phyloP scores from a whole-genome alignment of 1,140 invertebrate genomes.

The Hypsibius dujardini region DNA sequence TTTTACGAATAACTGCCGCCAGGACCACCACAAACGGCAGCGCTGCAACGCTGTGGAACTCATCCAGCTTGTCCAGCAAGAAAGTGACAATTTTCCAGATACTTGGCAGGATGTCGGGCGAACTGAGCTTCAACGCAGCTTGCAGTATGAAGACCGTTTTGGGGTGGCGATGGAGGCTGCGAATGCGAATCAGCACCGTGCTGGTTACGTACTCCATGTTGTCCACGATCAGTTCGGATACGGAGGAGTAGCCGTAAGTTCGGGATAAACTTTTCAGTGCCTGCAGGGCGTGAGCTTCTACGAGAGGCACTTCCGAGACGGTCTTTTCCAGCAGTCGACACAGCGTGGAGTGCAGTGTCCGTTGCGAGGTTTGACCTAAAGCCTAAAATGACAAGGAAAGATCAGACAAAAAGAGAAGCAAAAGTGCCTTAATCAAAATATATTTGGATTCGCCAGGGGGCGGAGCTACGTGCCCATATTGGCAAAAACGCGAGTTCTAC shows the following conservation, averaged over 20 bases:
- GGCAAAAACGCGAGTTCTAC: too few relatives aligned
- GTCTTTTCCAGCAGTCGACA: constrained; percentile 1
- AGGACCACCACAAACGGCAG: not conserved
- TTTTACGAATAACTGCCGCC: not conserved
- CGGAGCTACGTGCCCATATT: too few relatives aligned
- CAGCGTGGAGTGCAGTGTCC: not conserved
- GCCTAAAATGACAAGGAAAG: not conserved
- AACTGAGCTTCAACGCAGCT: not conserved
- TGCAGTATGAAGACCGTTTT: not conserved
- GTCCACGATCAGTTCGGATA: not conserved
- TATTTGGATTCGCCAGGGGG: too few relatives aligned
- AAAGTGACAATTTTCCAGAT: not conserved
- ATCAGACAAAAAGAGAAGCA: too few relatives aligned
- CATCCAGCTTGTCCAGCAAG: constrained; percentile 11
- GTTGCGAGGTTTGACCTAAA: not conserved
- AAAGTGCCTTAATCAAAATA: too few relatives aligned
- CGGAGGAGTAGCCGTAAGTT: not conserved
- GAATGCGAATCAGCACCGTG: not conserved
- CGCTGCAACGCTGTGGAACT: constrained; percentile 1
- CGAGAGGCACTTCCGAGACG: not conserved
- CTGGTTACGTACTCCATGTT: not conserved
- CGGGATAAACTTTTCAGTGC: not conserved
- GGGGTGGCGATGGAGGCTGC: constrained; percentile 6
- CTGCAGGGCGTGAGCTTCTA: not conserved
- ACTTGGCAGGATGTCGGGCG: not conserved